phyloP scores from a whole-genome alignment of 2,888 invertebrate genomes.

The Spilarctia lutea region DNA sequence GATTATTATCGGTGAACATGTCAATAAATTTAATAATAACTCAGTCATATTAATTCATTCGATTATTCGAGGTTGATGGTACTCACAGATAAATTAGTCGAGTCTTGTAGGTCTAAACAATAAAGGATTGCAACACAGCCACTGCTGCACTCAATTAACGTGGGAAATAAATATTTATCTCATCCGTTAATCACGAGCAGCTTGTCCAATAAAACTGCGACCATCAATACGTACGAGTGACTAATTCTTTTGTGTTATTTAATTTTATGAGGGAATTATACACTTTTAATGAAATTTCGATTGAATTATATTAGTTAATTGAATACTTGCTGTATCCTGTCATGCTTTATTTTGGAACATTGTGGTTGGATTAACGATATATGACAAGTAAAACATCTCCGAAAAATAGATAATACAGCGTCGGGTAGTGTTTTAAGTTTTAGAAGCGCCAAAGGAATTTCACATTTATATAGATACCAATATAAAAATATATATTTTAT shows the following conservation, averaged over 20 bases:
- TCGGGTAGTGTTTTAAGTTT: too few relatives aligned
- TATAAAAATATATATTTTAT: too few relatives aligned
- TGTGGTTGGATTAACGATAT: too few relatives aligned
- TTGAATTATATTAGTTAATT: slow-evolving; percentile 41
- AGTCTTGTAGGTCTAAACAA: slow-evolving; percentile 55
- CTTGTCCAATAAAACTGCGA: slow-evolving; percentile 59
- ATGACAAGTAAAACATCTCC: too few relatives aligned
- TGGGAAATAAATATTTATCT: slow-evolving; percentile 67
- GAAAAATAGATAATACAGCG: too few relatives aligned
- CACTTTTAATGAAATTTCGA: slow-evolving; percentile 28
- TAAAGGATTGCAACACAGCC: slow-evolving; percentile 60
- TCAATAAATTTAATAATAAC: slow-evolving; percentile 40
- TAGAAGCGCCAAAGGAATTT: too few relatives aligned
- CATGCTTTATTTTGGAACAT: too few relatives aligned
- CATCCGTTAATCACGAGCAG: slow-evolving; percentile 50
- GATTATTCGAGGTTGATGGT: slow-evolving; percentile 43
- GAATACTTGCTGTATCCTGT: neutral
- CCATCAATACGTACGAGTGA: slow-evolving; percentile 53
- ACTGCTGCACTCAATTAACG: slow-evolving; percentile 63
- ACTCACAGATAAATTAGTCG: slow-evolving; percentile 38
- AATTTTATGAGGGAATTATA: slow-evolving; percentile 54
- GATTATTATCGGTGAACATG: slow-evolving; percentile 34
- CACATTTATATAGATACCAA: too few relatives aligned
- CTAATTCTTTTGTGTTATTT: slow-evolving; percentile 61
- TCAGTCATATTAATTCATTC: slow-evolving; percentile 32